These are phyloP conservation scores for Drosophila melanica DNA, from an alignment of 1,140 invertebrate genomes.

Conservation along the genomic window DNA sequence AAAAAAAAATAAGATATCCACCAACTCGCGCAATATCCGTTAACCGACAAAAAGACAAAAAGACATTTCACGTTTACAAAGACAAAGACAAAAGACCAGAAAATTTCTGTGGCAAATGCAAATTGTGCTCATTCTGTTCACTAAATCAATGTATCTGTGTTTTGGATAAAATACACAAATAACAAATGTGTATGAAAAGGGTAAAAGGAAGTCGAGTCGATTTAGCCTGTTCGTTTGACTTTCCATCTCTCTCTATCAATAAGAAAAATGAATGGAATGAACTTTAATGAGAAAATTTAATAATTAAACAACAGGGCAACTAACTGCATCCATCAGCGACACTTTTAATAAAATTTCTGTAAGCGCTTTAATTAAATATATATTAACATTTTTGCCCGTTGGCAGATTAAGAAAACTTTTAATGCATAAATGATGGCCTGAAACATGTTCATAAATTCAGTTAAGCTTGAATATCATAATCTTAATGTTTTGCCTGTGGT, in stretches of 20 bases:
- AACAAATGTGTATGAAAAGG: no score
- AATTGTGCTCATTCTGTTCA: no score
- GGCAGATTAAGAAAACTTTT: not conserved
- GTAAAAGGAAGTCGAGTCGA: no score
- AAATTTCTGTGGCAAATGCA: not conserved
- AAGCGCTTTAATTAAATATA: not conserved
- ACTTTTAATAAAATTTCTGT: slow-evolving; percentile 2
- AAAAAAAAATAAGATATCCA: not conserved
- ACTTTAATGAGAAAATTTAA: slow-evolving; percentile 2
- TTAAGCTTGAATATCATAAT: not conserved
- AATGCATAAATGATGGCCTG: not conserved
- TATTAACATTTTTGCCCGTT: not conserved
- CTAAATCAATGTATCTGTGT: no score
- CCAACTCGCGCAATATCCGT: not conserved
- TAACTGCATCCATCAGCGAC: not conserved
- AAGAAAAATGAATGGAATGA: not conserved
- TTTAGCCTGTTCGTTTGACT: no score
- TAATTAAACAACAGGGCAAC: not conserved
- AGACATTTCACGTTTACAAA: not conserved
- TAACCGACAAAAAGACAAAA: not conserved
- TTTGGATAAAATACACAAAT: no score
- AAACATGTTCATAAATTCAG: not conserved
- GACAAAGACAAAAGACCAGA: no score
- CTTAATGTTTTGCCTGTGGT: not conserved
- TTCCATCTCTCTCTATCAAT: no score